These are phyloP conservation scores for Hipposideros larvatus DNA, from an alignment of 2,797 vertebrate species.

Conservation along the genomic window DNA sequence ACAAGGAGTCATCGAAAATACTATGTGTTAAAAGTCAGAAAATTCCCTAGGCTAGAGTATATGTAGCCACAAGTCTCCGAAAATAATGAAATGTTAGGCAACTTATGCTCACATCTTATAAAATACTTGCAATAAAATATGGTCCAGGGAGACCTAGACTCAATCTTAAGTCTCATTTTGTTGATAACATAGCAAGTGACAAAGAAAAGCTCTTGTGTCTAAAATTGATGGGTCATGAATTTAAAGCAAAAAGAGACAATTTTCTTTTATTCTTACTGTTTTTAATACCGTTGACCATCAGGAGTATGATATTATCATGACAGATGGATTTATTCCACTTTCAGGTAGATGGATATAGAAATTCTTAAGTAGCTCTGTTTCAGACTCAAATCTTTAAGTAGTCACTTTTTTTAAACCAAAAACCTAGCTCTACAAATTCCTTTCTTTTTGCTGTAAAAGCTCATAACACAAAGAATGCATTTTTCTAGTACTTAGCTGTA, in stretches of 20 bases:
- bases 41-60: neutral
- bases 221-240: constrained; percentile 56
- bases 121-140: constrained; percentile 68
- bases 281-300: constrained; percentile 21
- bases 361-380: neutral
- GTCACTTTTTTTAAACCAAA: neutral
- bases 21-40: constrained; percentile 59
- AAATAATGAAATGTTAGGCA: constrained; percentile 41
- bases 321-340: constrained; percentile 13
- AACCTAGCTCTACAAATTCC: neutral
- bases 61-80: neutral
- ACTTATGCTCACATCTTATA: constrained; percentile 40
- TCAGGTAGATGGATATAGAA: constrained; percentile 27
- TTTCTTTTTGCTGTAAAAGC: constrained; percentile 6
- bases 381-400: constrained; percentile 13
- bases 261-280: constrained; percentile 46
- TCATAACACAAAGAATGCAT: neutral
- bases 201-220: constrained; percentile 26
- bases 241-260: constrained; percentile 49
- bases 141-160: constrained; percentile 34
- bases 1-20: constrained; percentile 35
- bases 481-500: neutral
- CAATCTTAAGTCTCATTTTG: neutral
- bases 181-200: constrained; percentile 38
- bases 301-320: neutral